Base-by-base conservation (phyloP, 2,797 vertebrate genomes). In the Malurus leucopterus region DNA sequence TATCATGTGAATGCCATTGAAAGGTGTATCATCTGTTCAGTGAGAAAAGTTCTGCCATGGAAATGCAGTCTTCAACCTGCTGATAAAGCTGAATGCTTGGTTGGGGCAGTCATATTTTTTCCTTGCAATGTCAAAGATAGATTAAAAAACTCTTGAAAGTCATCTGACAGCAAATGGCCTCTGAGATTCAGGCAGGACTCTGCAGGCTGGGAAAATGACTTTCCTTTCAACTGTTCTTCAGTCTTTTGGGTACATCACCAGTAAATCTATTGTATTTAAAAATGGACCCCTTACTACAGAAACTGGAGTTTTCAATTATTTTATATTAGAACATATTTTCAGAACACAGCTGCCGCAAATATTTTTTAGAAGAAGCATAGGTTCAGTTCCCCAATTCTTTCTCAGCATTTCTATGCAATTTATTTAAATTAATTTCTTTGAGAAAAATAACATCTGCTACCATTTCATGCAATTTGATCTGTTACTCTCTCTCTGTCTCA, bases 371-470 rank as follows among this genome's bases (percentile, higher is more conserved):
- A 88, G 77, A 43, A 80, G 23, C 63, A 78, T 38, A 83, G 44
- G 16, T 55, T 94, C 59, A 22, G 15, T 70, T 94, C 71, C 41
- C 16, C 58, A 57, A 2, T 80, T 88, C 77, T 86, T 90, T 71
- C 36, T 83, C 82, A 83, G n/a, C 4, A 26, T 75, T 89, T 89
- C 71, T 84, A 68, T 90, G 67, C 34, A 72, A 75, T 90, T 90
- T 53, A 82, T 90, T 94, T 93, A 84, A 92, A 94, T 92, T 22
- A 82, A 79, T 90, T 85, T 94, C 38, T 90, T 87, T 29, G 51
- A 85, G 68, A 81, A 88, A 93, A 96, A 91, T 85, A 95, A 86
- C 61, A 81, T 91, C 89, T 95, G 78, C 80, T 92, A 58, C 49
- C 67, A 62, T 83, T 91, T 95, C 50, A 74, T 81, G 69, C 64